phyloP scores from a whole-genome alignment of 2,797 vertebrate species.

The Coregonus sp. region DNA sequence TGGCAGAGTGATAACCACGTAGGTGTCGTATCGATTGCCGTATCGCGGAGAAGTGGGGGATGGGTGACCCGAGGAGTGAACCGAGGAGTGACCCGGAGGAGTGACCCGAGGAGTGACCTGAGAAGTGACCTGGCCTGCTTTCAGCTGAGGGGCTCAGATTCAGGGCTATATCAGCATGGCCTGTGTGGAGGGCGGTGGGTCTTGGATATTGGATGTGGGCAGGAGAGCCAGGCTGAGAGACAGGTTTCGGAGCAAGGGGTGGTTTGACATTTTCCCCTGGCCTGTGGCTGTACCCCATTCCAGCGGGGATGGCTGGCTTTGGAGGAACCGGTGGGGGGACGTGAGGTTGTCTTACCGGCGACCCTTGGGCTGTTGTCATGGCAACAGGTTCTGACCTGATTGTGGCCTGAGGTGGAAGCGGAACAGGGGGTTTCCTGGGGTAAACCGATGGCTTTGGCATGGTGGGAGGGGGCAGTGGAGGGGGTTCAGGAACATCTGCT shows the following conservation, averaged over 20 bases:
- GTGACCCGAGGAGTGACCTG: slow-evolving; percentile 39
- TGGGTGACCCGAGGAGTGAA: slow-evolving; percentile 63
- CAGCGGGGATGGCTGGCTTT: slow-evolving; percentile 89
- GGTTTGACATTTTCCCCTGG: slow-evolving; percentile 83
- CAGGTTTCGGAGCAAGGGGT: slow-evolving; percentile 90
- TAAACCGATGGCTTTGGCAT: slow-evolving; percentile 88
- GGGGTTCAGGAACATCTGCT: slow-evolving; percentile 77
- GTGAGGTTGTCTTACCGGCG: slow-evolving; percentile 72
- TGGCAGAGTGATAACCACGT: slow-evolving; percentile 97
- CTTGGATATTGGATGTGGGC: slow-evolving; percentile 74
- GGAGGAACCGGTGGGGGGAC: slow-evolving; percentile 93
- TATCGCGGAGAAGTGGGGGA: slow-evolving; percentile 87
- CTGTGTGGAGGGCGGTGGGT: slow-evolving; percentile 76
- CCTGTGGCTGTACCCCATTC: slow-evolving; percentile 85
- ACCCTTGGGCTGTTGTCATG: slow-evolving; percentile 60
- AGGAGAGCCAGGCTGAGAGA: slow-evolving; percentile 71
- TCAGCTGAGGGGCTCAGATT: slow-evolving; percentile 88
- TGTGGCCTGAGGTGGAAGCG: slow-evolving; percentile 74
- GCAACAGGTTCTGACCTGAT: slow-evolving; percentile 60
- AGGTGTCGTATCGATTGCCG: slow-evolving; percentile 88
- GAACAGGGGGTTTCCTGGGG: slow-evolving; percentile 83
- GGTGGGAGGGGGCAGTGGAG: slow-evolving; percentile 86
- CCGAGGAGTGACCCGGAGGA: slow-evolving; percentile 53
- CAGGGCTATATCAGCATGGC: slow-evolving; percentile 77
- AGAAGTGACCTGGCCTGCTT: slow-evolving; percentile 82